phyloP scores from a whole-genome alignment of 2,113 vertebrate species.

The Propithecus coquereli region DNA sequence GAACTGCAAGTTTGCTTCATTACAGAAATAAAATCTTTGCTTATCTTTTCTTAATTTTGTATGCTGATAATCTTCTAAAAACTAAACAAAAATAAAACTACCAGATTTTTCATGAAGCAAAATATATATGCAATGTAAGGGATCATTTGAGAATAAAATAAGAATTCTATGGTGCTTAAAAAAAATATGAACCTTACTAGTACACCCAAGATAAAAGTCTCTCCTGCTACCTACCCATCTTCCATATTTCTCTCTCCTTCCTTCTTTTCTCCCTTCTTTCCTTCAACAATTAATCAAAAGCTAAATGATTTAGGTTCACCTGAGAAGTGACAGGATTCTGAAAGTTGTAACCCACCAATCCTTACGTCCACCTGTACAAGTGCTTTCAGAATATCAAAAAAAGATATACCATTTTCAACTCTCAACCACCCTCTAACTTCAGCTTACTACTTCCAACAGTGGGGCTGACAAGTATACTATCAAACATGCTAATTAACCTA shows the following conservation, averaged over 20 bases:
- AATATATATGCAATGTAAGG: background rate
- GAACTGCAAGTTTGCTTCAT: background rate
- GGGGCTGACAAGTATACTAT: background rate
- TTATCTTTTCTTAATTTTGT: constrained; percentile 33
- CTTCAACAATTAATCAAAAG: constrained; percentile 32
- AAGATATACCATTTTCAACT: background rate
- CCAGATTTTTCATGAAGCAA: background rate
- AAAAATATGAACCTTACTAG: background rate
- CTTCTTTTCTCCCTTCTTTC: background rate
- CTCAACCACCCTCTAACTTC: background rate
- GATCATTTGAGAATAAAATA: background rate
- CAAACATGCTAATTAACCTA: background rate
- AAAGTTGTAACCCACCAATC: background rate
- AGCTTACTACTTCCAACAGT: background rate
- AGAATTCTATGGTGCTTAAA: background rate
- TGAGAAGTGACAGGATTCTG: background rate
- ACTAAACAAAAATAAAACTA: constrained; percentile 16
- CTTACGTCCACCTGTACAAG: background rate
- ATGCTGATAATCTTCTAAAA: constrained; percentile 5
- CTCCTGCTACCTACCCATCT: background rate
- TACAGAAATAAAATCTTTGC: constrained; percentile 17
- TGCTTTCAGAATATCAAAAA: background rate
- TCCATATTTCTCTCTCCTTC: background rate
- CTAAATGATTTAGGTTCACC: background rate
- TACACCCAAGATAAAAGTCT: background rate